phyloP scores from a whole-genome alignment of 2,888 invertebrate genomes.

The Cataglyphis albicans region DNA sequence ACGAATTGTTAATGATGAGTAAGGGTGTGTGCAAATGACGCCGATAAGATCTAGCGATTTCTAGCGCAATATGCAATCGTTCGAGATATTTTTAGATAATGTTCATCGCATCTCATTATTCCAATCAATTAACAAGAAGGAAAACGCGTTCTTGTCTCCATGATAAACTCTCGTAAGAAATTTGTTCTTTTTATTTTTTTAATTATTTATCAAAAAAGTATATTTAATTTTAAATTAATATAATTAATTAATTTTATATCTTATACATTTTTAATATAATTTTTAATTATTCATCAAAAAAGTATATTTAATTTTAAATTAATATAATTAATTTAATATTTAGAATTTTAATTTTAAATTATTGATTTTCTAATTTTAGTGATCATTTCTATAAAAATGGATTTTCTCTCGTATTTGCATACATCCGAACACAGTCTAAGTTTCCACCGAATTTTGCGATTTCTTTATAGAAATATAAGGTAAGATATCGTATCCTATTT shows the following conservation, averaged over 20 bases:
- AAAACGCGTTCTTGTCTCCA: not conserved
- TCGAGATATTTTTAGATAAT: constrained; percentile 10
- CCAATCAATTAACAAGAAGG: constrained; percentile 15
- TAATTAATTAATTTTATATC: not conserved
- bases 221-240: not conserved
- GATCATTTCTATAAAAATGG: not conserved
- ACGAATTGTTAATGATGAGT: constrained; percentile 54
- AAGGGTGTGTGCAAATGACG: constrained; percentile 55
- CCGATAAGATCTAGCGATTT: constrained; percentile 39
- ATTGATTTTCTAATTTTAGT: not conserved
- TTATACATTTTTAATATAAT: not conserved
- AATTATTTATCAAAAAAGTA: not conserved
- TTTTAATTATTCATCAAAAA: not conserved
- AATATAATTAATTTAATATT: not conserved
- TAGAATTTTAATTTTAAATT: not conserved
- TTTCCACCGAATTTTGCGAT: not conserved
- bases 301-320: not conserved
- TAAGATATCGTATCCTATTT: not conserved
- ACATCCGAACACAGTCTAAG: not conserved
- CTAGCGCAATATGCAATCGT: constrained; percentile 12
- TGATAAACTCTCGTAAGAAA: not conserved
- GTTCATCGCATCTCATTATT: not conserved
- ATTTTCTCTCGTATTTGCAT: not conserved
- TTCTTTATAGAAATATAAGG: not conserved
- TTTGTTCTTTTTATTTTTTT: not conserved